Evolutionary conservation across 2,797 vertebrate species (phyloP).

Genomic region (Rhinella marina): DNA sequence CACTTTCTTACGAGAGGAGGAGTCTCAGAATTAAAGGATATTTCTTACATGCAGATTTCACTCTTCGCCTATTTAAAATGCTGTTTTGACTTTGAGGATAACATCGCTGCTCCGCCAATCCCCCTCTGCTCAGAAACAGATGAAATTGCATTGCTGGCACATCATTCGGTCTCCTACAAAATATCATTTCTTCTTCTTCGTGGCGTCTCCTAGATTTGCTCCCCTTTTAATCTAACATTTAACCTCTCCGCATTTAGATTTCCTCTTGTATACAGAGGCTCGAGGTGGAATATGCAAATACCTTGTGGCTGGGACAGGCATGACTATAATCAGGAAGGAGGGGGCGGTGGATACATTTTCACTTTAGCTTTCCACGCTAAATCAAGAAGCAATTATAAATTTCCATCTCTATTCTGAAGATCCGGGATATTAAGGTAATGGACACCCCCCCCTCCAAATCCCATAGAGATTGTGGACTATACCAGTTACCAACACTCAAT

Average conservation of each 20-base stretch:
- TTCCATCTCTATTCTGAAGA: neutral
- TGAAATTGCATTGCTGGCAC: constrained; percentile 43
- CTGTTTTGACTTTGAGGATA: constrained; percentile 41
- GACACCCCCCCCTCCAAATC: too few species aligned
- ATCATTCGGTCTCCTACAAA: constrained; percentile 29
- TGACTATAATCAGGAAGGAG: neutral
- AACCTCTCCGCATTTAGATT: constrained; percentile 16
- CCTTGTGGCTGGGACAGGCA: neutral
- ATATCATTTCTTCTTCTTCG: constrained; percentile 32
- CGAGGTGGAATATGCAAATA: neutral
- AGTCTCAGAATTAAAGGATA: neutral
- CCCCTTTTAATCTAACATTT: constrained; percentile 21
- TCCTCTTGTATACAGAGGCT: neutral
- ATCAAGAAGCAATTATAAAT: neutral
- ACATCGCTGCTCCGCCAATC: constrained; percentile 24
- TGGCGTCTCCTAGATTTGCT: neutral
- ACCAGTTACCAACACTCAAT: too few species aligned
- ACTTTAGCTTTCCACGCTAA: neutral
- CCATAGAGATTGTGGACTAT: too few species aligned
- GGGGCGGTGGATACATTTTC: neutral
- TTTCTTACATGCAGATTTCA: neutral
- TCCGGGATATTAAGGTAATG: neutral
- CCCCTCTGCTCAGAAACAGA: constrained; percentile 1
- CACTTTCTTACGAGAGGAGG: neutral
- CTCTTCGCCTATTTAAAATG: constrained; percentile 38